Percentiles rank a stretch among this genome's conserved stretches.
phyloP scores from a whole-genome alignment of 1,140 invertebrate genomes.

The Stegodyphus dumicola region DNA sequence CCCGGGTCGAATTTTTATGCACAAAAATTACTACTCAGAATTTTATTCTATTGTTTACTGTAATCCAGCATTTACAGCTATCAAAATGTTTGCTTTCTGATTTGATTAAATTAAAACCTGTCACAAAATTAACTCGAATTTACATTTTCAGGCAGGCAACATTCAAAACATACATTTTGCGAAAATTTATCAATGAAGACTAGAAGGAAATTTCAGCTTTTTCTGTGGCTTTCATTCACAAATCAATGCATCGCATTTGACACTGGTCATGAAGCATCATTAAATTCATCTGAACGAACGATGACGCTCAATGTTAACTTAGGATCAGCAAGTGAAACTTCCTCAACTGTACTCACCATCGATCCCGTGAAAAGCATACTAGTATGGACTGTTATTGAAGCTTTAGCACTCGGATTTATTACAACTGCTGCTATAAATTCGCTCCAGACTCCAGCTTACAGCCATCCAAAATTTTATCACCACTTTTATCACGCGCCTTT shows the following conservation, averaged over 20 bases:
- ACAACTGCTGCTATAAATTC: constrained; percentile 17
- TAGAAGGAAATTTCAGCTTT: background rate
- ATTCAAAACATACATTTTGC: background rate
- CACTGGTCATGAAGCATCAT: background rate
- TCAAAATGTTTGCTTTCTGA: no score
- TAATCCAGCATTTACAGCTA: no score
- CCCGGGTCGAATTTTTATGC: no score
- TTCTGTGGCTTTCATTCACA: background rate
- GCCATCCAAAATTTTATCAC: background rate
- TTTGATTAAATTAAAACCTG: no score
- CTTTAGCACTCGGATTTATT: constrained; percentile 16
- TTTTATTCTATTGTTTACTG: no score
- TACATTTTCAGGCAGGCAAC: background rate
- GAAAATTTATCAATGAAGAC: background rate
- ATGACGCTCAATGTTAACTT: background rate
- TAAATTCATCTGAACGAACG: background rate
- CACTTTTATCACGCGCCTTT: background rate
- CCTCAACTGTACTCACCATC: constrained; percentile 12
- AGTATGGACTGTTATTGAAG: constrained; percentile 19
- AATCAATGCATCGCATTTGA: background rate
- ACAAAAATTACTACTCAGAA: no score
- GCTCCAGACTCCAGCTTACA: background rate
- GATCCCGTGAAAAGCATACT: constrained; percentile 15
- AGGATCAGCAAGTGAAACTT: background rate
- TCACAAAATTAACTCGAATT: background rate